Percentiles rank a stretch among this genome's conserved stretches.
These are phyloP conservation scores for Ispidina lecontei DNA, from an alignment of 2,797 vertebrate genomes.

Conservation along the genomic window DNA sequence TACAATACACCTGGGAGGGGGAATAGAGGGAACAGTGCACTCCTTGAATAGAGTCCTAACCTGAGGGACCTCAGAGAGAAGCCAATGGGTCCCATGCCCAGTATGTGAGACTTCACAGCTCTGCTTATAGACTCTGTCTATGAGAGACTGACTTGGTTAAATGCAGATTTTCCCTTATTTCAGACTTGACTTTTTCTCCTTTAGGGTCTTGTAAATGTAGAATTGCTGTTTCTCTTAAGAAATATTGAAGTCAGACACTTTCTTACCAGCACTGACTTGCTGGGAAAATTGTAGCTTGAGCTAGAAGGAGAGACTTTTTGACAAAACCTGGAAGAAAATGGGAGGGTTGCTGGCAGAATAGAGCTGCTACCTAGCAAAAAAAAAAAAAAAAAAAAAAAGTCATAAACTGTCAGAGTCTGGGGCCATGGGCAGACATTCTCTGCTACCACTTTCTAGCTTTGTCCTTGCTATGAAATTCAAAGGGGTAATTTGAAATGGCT, in stretches of 20 bases:
- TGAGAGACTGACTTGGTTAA: neutral
- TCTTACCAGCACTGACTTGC: neutral
- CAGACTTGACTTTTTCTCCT: neutral
- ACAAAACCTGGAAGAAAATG: constrained; percentile 26
- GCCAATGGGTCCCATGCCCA: neutral
- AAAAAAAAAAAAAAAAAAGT: neutral
- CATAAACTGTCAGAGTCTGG: neutral
- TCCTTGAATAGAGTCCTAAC: neutral
- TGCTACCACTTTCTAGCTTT: constrained; percentile 25
- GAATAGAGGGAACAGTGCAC: neutral
- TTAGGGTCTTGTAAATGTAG: constrained; percentile 22
- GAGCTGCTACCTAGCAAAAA: neutral
- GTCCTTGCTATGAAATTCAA: neutral
- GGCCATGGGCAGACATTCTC: neutral
- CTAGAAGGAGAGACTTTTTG: constrained; percentile 8
- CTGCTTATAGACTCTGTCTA: neutral
- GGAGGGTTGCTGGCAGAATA: neutral
- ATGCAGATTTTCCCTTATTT: neutral
- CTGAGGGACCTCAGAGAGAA: neutral
- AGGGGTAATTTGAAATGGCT: neutral
- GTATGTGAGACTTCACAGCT: neutral
- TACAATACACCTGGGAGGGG: neutral
- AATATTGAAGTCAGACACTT: constrained; percentile 44
- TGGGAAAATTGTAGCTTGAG: constrained; percentile 5
- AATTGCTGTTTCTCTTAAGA: constrained; percentile 31